These are phyloP conservation scores for Todus mexicanus DNA, from an alignment of 2,797 vertebrate species.

Conservation along the genomic window DNA sequence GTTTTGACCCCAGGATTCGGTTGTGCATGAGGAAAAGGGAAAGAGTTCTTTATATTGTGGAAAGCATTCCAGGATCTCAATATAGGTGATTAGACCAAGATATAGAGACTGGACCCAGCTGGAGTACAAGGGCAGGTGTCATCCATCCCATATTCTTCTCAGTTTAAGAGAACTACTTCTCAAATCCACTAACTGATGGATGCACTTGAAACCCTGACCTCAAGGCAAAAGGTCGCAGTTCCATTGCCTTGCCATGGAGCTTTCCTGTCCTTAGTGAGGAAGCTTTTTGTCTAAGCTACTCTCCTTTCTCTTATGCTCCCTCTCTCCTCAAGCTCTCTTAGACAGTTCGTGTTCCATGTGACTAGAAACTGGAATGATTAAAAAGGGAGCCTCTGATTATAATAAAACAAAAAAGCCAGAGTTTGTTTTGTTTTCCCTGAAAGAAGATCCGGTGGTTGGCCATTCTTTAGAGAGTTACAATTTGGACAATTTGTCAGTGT, in stretches of 20 bases:
- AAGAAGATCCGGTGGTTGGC: slow-evolving; percentile 57
- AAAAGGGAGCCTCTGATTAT: slow-evolving; percentile 55
- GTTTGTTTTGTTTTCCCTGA: slow-evolving; percentile 64
- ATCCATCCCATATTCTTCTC: not conserved
- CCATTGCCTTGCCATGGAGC: not conserved
- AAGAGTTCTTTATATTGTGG: not conserved
- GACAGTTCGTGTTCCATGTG: slow-evolving; percentile 27
- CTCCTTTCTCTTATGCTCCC: not conserved
- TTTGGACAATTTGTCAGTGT: slow-evolving; percentile 52
- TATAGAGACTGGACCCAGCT: not conserved
- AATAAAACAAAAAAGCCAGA: slow-evolving; percentile 52
- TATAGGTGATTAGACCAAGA: not conserved
- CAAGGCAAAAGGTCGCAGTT: not conserved
- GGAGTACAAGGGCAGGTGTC: not conserved
- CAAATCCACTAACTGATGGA: not conserved
- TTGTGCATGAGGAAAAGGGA: not conserved
- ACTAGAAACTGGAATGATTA: slow-evolving; percentile 61
- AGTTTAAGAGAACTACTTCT: not conserved
- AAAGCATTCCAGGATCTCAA: not conserved
- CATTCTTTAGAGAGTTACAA: slow-evolving; percentile 44
- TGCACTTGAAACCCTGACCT: not conserved
- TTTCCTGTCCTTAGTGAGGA: not conserved
- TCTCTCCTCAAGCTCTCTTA: not conserved
- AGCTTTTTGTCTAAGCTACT: slow-evolving; percentile 42
- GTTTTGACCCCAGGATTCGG: not conserved